Evolutionary conservation across 2,888 invertebrate species (phyloP), one percentile per base, ranked within the genome.

Genomic region (Microplitis manilae): DNA sequence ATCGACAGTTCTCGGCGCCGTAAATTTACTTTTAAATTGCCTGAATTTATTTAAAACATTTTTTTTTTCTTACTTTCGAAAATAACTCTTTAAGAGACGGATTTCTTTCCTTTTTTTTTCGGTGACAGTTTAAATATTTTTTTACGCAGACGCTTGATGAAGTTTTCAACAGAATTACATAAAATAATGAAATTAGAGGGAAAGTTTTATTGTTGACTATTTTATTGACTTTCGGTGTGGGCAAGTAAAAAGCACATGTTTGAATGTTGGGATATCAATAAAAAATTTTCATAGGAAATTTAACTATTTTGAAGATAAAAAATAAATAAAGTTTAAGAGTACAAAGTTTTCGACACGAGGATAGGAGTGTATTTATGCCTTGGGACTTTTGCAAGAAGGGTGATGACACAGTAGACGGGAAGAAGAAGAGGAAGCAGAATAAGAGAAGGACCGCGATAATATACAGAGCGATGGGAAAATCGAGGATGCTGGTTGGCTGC

Each of bases 401-500:
- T 68, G 64, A 73, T 64, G 67, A 62, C 68, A 78, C 40, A 68
- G 77, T 67, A 50, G 65, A 65, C 69, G 73, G 65, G 70, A 73
- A 77, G 69, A 30, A 30, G 30, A 30, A 30, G 30, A 30, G 30
- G 30, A 30, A 30, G 30, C 2, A 30, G 30, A 30, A 30, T 30
- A 30, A 30, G 30, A 30, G 60, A 61, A 60, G 59, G 77, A 73
- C 9, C 50, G 73, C 40, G 65, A 68, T 76, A 69, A 67, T 76
- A 76, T 77, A 77, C 78, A 68, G 13, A 76, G 79, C 77, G 80
- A 83, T 81, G 75, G 78, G 50, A 50, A 83, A 85, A 86, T 83
- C 82, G 83, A 68, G 80, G 82, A 81, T 81, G 84, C 85, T 87
- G 87, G 87, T 87, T 88, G 88, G 88, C 83, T 84, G 81, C 9